Base-by-base conservation (phyloP, 2,113 vertebrate genomes). In the Panurus biarmicus region DNA sequence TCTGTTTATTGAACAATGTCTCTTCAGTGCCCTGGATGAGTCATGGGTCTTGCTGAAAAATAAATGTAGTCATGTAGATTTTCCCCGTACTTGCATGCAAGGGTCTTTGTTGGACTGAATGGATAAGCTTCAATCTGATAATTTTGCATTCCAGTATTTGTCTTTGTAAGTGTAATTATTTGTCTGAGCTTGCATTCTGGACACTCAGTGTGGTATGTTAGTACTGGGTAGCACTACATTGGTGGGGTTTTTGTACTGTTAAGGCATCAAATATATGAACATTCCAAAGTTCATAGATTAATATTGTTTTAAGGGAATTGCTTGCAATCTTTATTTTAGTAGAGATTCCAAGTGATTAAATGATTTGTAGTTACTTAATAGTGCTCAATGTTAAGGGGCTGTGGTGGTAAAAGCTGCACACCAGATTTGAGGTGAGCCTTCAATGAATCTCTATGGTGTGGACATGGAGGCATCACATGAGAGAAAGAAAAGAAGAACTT, bases 1-100 rank as follows among this genome's bases (percentile, higher is more conserved):
- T 91, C 38, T 81, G 29, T 44, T 82, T 16, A 12, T 42, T 85
- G 74, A 94, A 91, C 90, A 89, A 74, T 78, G 65, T 85, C 66
- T 67, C 65, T 74, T 91, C 53, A 75, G 57, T 81, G 73, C 35
- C 18, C 19, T 82, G 61, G 31, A 47, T 90, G 82, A 91, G 40
- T 95, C 48, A 67, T 4, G 14, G 38, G 12, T 67, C 57, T 64
- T 54, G 61, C 8, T 82, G 82, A 78, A 87, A 93, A 93, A 81
- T 64, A 67, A 56, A 31, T 48, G 62, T 29, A 33, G 21, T 66
- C 50, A 87, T 54, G 47, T 78, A 44, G 36, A 62, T 64, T 89
- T 67, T 82, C 61, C 36, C 35, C 56, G 60, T 35, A 21, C 11
- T 75, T 62, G 74, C 61, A 38, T 1, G 1, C 65, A 45, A 38